Evolutionary conservation across 2,113 vertebrate species (phyloP), one percentile per base, ranked within the genome.

Genomic region (Progne subis): DNA sequence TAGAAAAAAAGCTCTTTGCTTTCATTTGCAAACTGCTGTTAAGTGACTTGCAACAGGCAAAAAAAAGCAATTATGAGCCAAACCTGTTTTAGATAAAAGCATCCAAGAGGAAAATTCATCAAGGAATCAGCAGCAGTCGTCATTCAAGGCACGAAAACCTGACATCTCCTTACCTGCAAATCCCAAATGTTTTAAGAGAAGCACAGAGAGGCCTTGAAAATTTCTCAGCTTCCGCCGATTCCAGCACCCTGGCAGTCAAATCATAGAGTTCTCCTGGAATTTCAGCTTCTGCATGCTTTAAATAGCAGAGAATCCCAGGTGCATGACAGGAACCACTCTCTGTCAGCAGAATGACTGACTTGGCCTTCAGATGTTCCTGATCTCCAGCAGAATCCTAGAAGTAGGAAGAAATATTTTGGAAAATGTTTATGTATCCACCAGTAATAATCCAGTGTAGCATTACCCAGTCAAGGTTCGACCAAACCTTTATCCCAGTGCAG

Each of bases 331-430:
- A 82, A 29, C 97, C 98, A 65, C 69, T 97, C 95, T 99, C 99
- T 3, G 99, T 98, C 85, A 99, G 94, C 52, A 99, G 89, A 87
- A 99, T 63, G 52, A 99, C 82, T 3, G 99, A 99, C 56, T 95
- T 98, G 81, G 97, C 78, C 52, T 87, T 96, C 9, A 1, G 34
- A n/a, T 55, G 60, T 14, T 77, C 52, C 74, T 92, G 74, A 72
- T 92, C 88, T 4, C 70, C 46, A 75, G 92, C 74, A 56, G 97
- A 96, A 83, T 95, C 91, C 94, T 97, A 75, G 4, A 76, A 39
- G 28, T 5, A 23, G 1, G 18, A 5, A 18, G 10, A 44, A 31
- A 2, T 15, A 13, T 15, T 52, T 67, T 65, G 6, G 26, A 39
- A 77, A 77, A 26, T 1, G 5, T 85, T 37, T 32, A 14, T 32